Percentiles rank a stretch among this genome's conserved stretches.
Conservation (phyloP, 2,797 vertebrate species). For the Urophycis tenuis region DNA sequence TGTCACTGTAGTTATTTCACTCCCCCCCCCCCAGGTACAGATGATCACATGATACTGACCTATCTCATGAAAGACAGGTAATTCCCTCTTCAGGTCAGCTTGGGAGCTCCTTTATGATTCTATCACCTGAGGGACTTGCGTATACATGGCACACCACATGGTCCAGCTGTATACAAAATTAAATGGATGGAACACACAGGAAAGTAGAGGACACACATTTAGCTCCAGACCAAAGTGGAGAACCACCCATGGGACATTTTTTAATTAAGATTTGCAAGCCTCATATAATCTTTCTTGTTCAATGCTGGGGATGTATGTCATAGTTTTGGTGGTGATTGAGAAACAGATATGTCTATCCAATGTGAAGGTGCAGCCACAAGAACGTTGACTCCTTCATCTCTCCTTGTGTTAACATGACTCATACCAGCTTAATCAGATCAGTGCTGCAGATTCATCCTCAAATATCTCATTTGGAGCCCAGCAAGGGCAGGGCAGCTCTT, state of each 20-base stretch:
- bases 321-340: neutral
- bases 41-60: conserved; percentile 69
- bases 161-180: too few species aligned
- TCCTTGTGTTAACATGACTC: neutral
- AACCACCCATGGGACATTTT: too few species aligned
- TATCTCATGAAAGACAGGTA: conserved; percentile 67
- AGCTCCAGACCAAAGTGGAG: too few species aligned
- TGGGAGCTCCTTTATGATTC: neutral
- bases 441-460: neutral
- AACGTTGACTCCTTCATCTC: neutral
- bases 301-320: neutral
- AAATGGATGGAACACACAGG: too few species aligned
- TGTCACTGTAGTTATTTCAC: too few species aligned
- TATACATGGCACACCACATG: too few species aligned
- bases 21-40: conserved; percentile 2
- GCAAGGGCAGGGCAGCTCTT: neutral
- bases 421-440: conserved; percentile 9
- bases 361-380: neutral
- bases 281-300: neutral
- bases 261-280: too few species aligned
- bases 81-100: conserved; percentile 64
- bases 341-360: neutral
- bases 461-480: neutral
- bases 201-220: too few species aligned
- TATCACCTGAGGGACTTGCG: too few species aligned